A percentile compares a stretch with the other conserved stretches of the same genome.
Evolutionary conservation across 1,140 invertebrate species (phyloP).

Genomic region (Drosophila erecta): DNA sequence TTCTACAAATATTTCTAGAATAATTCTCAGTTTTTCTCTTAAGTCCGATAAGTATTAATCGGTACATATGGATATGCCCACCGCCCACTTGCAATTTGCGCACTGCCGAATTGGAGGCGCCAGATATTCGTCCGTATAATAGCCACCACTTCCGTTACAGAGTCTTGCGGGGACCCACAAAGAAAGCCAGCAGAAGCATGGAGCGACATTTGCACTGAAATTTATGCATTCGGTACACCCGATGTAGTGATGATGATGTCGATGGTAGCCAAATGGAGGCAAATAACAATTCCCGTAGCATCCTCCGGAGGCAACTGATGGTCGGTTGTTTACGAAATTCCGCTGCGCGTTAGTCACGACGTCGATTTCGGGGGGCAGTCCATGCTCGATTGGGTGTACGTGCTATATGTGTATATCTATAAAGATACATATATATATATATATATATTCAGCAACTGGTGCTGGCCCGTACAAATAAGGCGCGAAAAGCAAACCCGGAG

Average conservation of each 20-base stretch:
- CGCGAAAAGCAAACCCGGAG: slow-evolving; percentile 48
- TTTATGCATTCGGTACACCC: slow-evolving; percentile 51
- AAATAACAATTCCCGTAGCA: slow-evolving; percentile 28
- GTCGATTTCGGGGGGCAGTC: slow-evolving; percentile 23
- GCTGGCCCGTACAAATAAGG: slow-evolving; percentile 72
- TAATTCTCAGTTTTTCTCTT: background rate
- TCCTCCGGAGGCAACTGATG: slow-evolving; percentile 36
- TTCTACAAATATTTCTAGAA: slow-evolving; percentile 19
- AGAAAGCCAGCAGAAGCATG: slow-evolving; percentile 34
- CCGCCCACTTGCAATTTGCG: slow-evolving; percentile 36
- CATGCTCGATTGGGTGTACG: slow-evolving; percentile 33
- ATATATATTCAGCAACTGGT: slow-evolving; percentile 33
- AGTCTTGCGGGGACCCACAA: slow-evolving; percentile 50
- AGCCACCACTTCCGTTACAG: slow-evolving; percentile 56
- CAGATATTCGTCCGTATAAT: slow-evolving; percentile 38
- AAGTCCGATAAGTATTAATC: background rate
- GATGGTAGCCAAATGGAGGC: slow-evolving; percentile 16
- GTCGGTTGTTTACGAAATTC: slow-evolving; percentile 75
- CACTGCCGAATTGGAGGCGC: slow-evolving; percentile 25
- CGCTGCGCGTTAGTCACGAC: slow-evolving; percentile 59
- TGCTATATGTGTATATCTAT: slow-evolving; percentile 27
- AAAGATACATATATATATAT: slow-evolving; percentile 10
- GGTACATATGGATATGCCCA: background rate
- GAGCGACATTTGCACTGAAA: slow-evolving; percentile 63
- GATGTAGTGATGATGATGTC: slow-evolving; percentile 38